Base-by-base conservation (phyloP, 64 coral and sea anemone species). In the Stichodactyla mertensii region DNA sequence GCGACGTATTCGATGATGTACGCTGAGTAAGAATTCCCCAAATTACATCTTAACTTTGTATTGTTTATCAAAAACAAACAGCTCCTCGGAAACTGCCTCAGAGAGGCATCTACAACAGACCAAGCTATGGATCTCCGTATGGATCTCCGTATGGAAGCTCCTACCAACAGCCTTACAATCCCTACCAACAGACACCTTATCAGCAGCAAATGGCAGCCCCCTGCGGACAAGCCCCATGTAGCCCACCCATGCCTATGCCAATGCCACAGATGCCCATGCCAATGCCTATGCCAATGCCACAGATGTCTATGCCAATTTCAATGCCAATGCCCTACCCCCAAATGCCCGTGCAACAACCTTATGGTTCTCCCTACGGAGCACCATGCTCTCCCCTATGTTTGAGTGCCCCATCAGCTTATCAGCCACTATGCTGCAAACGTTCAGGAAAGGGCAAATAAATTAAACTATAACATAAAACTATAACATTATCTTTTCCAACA, bases 241-340 rank as follows among this genome's bases (percentile, higher is more conserved):
- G 56, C 61, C 24, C 74, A 27, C 22, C 74, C 23, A 81, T 81
- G 78, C 51, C 78, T 4, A 81, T 81, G 51, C 45, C 18, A 8
- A 11, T 22, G 0, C 78, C 52, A 54, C 36, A 45, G 36, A 18
- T 19, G 26, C 31, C 74, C 31, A 66, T 66, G 51, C 31, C 20
- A 81, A 81, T 81, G 52, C 51, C 78, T 14, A 81, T 81, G 51
- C 45, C 18, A 20, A 11, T 22, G 4, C 78, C 78, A 54, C 36
- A 45, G 36, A 18, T 19, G 26, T 20, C 89, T 53, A 90, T 90
- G 89, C 66, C 82, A 16, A 78, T 90, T 55, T 70, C 52, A 52
- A 61, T 85, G 83, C 82, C 26, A 60, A 78, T 90, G 55, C 67
- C 51, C 69, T 52, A 26, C 82, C 84, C 54, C 70, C 64, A 51